These are phyloP conservation scores for Paramormyrops hopkinsi DNA, from an alignment of 2,797 vertebrate genomes.

Conservation along the genomic window DNA sequence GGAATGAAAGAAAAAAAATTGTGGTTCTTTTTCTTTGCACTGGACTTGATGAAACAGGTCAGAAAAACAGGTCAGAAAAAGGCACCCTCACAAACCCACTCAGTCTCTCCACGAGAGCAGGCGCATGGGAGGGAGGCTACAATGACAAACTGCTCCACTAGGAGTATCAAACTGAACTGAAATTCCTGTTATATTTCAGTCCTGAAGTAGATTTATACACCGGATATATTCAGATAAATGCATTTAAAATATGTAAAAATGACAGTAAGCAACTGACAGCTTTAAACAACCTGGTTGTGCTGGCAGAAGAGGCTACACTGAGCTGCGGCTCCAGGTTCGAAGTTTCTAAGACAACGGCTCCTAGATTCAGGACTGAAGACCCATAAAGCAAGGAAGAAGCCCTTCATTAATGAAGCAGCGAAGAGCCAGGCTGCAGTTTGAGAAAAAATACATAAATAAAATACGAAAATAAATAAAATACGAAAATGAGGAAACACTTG, in stretches of 20 bases:
- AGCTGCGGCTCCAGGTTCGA: not conserved
- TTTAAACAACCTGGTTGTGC: not conserved
- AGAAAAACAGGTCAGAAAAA: not conserved
- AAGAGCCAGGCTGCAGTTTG: not conserved
- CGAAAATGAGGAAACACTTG: not conserved
- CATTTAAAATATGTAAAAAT: not conserved
- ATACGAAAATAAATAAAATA: too few relatives aligned
- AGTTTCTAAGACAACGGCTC: not conserved
- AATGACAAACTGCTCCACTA: constrained; percentile 18
- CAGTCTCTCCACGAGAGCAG: not conserved
- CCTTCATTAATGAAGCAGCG: not conserved
- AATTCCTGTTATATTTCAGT: constrained; percentile 28
- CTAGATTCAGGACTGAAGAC: not conserved
- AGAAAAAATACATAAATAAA: not conserved
- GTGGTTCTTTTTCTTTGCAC: not conserved
- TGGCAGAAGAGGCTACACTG: not conserved
- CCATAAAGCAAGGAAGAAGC: not conserved
- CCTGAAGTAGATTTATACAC: constrained; percentile 7
- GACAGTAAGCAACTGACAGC: not conserved
- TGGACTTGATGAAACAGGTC: not conserved
- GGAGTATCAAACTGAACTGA: constrained; percentile 27
- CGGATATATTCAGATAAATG: constrained; percentile 19
- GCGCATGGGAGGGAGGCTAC: not conserved
- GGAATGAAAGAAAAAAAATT: not conserved
- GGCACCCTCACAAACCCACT: not conserved